Evolutionary conservation across 2,888 invertebrate species (phyloP), one percentile per base, ranked within the genome.

Genomic region (Pristionchus maxplancki): DNA sequence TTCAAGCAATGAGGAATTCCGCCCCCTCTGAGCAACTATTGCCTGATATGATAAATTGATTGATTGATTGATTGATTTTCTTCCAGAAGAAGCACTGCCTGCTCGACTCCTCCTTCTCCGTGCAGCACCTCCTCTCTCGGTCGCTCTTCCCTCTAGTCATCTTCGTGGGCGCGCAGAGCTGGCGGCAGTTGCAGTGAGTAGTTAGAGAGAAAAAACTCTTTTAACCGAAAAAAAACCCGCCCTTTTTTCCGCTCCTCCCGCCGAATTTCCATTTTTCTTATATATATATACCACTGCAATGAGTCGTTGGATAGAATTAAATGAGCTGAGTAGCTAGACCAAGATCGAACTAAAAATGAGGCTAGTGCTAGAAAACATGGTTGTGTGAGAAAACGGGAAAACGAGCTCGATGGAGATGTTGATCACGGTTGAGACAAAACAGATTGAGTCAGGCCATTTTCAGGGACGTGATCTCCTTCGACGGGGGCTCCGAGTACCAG

Each of bases 61-160:
- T 24, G 58, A 6, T 34, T 37, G 9, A 71, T 62, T 11, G 31
- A 64, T 58, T 8, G 15, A n/a, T 6, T 13, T 53, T 34, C 11
- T 58, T 44, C 31, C 71, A 87, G 86, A 87, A 71, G 71, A 87
- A 87, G 58, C 86, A 87, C 50, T 87, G 86, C 20, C 50, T 87
- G 0, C 71, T 87, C 24, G 86, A 87, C 50, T 48, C 71, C 0
- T 87, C 86, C 20, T 48, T 50, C 24, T 67, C 67, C 48, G 58
- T 87, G 5, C 86, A 53, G n/a, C 86, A 87, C 40, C 86, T 87
- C 11, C 34, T 87, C 48, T 2, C 86, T 34, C 86, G 86, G 24
- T 87, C 86, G n/a, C 31, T 87, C 44, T 71, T 50, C 28, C 86
- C 86, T 24, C 37, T 87, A 20, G 86, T 87, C 31, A 11, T 87